phyloP scores from a whole-genome alignment of 1,140 invertebrate species.

The Cyphomyrmex costatus region DNA sequence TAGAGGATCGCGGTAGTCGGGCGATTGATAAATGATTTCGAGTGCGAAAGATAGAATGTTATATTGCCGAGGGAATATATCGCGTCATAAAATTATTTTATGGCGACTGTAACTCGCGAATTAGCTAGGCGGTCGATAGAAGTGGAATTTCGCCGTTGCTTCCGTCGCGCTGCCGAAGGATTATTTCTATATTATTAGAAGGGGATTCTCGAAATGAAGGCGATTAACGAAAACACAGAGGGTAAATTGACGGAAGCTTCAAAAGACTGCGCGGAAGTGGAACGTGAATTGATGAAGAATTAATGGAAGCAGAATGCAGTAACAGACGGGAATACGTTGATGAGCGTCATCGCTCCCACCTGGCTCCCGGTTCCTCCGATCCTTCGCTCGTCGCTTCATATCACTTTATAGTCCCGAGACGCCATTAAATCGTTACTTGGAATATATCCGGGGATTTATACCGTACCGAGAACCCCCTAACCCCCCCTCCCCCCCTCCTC shows the following conservation, averaged over 20 bases:
- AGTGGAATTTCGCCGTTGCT: background rate
- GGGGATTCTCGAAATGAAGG: background rate
- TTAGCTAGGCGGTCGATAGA: slow-evolving; percentile 4
- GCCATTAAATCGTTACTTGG: slow-evolving; percentile 58
- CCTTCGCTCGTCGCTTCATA: slow-evolving; percentile 5
- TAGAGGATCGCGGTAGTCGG: background rate
- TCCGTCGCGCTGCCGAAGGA: background rate
- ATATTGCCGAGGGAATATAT: background rate
- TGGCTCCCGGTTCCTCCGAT: too few relatives aligned
- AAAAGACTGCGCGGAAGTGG: slow-evolving; percentile 9
- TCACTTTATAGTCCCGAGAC: slow-evolving; percentile 46
- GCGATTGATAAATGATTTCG: slow-evolving; percentile 29
- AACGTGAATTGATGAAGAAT: slow-evolving; percentile 50
- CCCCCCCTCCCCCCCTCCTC: too few relatives aligned
- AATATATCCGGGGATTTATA: slow-evolving; percentile 40
- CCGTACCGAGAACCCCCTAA: slow-evolving; percentile 7
- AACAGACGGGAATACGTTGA: slow-evolving; percentile 25
- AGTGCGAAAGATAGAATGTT: slow-evolving; percentile 34
- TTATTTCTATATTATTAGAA: background rate
- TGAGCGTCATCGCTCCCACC: slow-evolving; percentile 13
- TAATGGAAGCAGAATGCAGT: slow-evolving; percentile 34
- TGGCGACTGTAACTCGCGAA: background rate
- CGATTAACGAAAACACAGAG: background rate
- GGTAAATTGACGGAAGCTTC: slow-evolving; percentile 30
- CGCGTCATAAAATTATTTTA: slow-evolving; percentile 3